Percentiles rank a stretch among this genome's conserved stretches.
Conservation (phyloP, 1,140 invertebrate species). For the Bombus polaris region DNA sequence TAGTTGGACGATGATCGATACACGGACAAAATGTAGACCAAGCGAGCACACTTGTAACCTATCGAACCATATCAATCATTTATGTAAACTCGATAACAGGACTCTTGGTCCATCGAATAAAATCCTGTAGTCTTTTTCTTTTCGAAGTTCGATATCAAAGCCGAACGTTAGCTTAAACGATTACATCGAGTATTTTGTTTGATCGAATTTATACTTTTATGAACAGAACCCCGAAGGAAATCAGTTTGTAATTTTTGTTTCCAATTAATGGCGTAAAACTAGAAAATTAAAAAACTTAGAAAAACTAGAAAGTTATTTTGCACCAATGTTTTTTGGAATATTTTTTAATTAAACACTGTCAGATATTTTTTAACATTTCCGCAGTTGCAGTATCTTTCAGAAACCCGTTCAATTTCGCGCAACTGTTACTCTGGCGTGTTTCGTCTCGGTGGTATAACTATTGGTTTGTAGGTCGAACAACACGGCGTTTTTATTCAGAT, state of each 20-base stretch:
- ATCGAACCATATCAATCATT: constrained; percentile 40
- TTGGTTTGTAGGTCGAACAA: constrained; percentile 32
- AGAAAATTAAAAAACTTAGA: too few relatives aligned
- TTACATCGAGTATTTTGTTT: neutral
- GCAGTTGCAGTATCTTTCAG: neutral
- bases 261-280: neutral
- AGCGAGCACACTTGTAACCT: constrained; percentile 19
- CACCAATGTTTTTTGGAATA: neutral
- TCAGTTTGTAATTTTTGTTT: neutral
- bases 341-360: neutral
- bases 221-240: neutral
- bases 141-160: neutral
- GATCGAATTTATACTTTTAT: neutral
- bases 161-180: neutral
- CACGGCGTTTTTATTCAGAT: constrained; percentile 18
- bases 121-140: neutral
- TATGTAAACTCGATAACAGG: constrained; percentile 23
- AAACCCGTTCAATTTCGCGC: neutral
- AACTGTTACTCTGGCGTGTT: neutral
- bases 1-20: constrained; percentile 30
- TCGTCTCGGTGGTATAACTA: neutral
- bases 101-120: neutral
- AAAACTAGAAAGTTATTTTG: neutral
- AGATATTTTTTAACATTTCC: neutral
- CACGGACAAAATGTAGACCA: constrained; percentile 23